Evolutionary conservation across 2,888 invertebrate genomes (phyloP).

Genomic region (Drosophila mettleri): DNA sequence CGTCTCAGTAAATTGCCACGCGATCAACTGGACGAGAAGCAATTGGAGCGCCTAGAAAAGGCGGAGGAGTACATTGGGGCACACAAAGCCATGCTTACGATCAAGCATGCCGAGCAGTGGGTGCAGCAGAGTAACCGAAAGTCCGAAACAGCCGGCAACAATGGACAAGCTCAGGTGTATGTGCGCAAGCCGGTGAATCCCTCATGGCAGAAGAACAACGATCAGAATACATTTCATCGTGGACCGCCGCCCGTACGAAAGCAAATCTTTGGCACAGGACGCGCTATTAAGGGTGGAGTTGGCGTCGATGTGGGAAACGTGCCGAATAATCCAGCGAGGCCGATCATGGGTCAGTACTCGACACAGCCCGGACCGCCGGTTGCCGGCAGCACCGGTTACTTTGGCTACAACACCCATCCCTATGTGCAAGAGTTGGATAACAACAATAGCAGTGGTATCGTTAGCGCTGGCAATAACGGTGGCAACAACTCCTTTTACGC

Average conservation of each 20-base stretch:
- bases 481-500: conserved; percentile 41
- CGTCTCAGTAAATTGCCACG: conserved; percentile 71
- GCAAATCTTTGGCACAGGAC: conserved; percentile 57
- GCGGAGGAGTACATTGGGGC: conserved; percentile 72
- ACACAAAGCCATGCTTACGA: conserved; percentile 73
- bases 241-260: conserved; percentile 21
- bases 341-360: conserved; percentile 33
- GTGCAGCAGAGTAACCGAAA: conserved; percentile 58
- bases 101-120: conserved; percentile 75
- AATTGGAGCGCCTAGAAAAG: conserved; percentile 63
- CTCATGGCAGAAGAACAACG: conserved; percentile 43
- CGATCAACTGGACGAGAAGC: conserved; percentile 70
- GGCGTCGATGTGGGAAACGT: conserved; percentile 22
- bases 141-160: background rate
- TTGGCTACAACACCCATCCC: conserved; percentile 23
- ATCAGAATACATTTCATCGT: conserved; percentile 28
- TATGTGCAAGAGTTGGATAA: conserved; percentile 27
- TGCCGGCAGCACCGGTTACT: conserved; percentile 22
- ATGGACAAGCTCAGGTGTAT: conserved; percentile 50
- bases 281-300: conserved; percentile 65
- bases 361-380: conserved; percentile 4
- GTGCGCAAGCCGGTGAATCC: conserved; percentile 50
- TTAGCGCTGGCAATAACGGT: conserved; percentile 9
- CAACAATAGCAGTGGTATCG: conserved; percentile 21
- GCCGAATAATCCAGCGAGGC: conserved; percentile 21